Percentiles rank a stretch among this genome's conserved stretches.
phyloP scores from a whole-genome alignment of 2,888 invertebrate species.

The Colletes collaris region DNA sequence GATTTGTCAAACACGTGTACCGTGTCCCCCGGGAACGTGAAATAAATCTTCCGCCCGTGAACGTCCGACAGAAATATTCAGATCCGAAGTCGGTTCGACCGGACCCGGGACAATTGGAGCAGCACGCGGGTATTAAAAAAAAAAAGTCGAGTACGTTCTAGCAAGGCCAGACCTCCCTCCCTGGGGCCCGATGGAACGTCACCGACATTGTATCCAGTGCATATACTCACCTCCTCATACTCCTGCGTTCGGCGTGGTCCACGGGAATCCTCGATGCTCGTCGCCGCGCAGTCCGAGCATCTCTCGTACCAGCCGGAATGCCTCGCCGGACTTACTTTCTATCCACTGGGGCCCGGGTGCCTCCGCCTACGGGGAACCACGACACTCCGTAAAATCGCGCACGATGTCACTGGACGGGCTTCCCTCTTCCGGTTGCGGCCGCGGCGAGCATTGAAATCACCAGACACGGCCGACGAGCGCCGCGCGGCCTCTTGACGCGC shows the following conservation, averaged over 20 bases:
- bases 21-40: not conserved
- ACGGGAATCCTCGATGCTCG: conserved; percentile 30
- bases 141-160: conserved; percentile 8
- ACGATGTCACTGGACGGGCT: conserved; percentile 34
- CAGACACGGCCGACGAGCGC: conserved; percentile 29
- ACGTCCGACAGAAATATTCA: not conserved
- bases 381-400: conserved; percentile 50
- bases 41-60: conserved; percentile 9
- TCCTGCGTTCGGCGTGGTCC: conserved; percentile 44
- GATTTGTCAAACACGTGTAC: conserved; percentile 46
- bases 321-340: conserved; percentile 27
- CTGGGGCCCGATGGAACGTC: not conserved
- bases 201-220: too few species aligned
- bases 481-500: conserved; percentile 20
- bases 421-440: conserved; percentile 35
- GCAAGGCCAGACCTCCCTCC: conserved; percentile 29
- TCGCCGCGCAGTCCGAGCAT: conserved; percentile 41
- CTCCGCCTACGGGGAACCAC: conserved; percentile 20
- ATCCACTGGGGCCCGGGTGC: not conserved
- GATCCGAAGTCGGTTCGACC: too few species aligned
- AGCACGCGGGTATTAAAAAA: conserved; percentile 15
- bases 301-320: conserved; percentile 18
- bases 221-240: conserved; percentile 67
- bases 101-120: conserved; percentile 26
- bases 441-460: conserved; percentile 67